Evolutionary conservation across 2,888 invertebrate genomes (phyloP), one percentile per base, ranked within the genome.

Genomic region (Erebia aethiops): DNA sequence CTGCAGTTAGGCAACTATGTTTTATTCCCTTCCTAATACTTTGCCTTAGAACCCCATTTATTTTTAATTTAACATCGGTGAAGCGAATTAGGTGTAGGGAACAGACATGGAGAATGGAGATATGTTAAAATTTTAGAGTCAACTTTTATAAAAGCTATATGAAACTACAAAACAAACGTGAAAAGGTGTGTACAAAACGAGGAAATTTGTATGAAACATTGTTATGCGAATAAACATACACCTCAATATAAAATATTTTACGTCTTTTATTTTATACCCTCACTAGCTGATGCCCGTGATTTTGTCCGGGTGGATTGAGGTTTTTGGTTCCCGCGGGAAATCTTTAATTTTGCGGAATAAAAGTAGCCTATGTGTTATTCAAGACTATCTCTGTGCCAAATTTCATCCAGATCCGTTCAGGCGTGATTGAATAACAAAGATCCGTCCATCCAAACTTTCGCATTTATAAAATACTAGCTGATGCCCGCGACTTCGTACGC

Each of bases 181-280:
- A 90, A 88, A 91, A 90, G 92, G 92, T 93, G 92, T 92, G 92
- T 92, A 93, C 92, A 92, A 93, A 92, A 92, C 87, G 91, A 91
- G 90, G 91, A 91, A 89, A 92, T 93, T 93, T 93, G 93, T 93
- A 93, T 93, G 92, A 92, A 91, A 92, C 88, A 92, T 92, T 93
- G 93, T 93, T 93, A 93, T 91, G 93, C 92, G 92, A 92, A 92
- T 93, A 93, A 93, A 92, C 92, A 92, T 93, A 93, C 92, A 93
- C 93, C 93, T 92, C 92, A 91, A 91, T 87, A 91, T 92, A 92
- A 92, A 91, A 88, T 89, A 88, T 84, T 89, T 86, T 76, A 79
- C 46, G 90, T 84, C 86, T 92, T 93, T 92, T 86, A 90, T 90
- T 91, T 74, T 67, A 10, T 49, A 62, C 18, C 46, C 62, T 13